Evolutionary conservation across 2,113 vertebrate genomes (phyloP).

Genomic region (Heptranchias perlo): DNA sequence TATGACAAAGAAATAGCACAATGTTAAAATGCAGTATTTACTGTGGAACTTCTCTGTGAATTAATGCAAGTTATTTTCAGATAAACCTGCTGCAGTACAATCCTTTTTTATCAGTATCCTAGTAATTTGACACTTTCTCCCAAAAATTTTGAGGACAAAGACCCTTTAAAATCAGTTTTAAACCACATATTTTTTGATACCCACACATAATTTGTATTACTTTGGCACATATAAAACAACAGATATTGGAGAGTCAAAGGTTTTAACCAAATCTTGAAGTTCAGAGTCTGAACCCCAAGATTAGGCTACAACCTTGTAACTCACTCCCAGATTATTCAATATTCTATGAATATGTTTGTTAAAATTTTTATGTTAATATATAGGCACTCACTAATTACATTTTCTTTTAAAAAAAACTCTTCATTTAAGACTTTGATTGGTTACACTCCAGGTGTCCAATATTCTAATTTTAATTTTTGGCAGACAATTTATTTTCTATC

Average conservation of each 20-base stretch:
- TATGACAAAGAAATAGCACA: neutral
- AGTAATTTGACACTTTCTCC: neutral
- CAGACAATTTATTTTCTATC: neutral
- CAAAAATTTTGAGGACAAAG: neutral
- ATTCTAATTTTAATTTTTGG: neutral
- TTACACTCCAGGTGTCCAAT: neutral
- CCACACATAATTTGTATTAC: neutral
- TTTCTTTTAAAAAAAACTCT: neutral
- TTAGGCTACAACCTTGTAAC: neutral
- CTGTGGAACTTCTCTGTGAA: neutral
- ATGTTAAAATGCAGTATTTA: neutral
- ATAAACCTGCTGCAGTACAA: neutral
- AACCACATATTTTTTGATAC: neutral
- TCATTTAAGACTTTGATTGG: neutral
- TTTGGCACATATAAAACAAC: neutral
- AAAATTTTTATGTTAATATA: neutral
- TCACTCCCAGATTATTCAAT: neutral
- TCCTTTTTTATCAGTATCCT: neutral
- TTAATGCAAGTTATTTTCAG: neutral
- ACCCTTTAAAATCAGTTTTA: neutral
- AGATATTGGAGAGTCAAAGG: neutral
- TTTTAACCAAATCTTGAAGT: neutral
- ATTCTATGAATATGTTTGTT: neutral
- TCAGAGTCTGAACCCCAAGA: neutral
- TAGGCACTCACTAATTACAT: neutral